phyloP scores from a whole-genome alignment of 2,797 vertebrate species.

The Sebastes miniatus region DNA sequence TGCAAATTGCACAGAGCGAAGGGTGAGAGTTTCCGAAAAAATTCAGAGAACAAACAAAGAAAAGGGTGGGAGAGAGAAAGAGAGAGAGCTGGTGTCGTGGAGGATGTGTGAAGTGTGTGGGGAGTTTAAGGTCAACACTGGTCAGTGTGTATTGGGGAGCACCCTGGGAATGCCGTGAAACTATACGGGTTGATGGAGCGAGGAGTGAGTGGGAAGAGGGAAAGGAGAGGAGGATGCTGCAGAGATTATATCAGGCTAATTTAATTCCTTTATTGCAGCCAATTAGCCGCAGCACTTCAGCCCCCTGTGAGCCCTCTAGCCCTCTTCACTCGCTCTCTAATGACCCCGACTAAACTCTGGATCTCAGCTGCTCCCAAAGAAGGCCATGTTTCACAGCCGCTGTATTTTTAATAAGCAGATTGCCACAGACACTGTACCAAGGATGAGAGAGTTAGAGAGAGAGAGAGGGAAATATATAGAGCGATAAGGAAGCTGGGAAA shows the following conservation, averaged over 20 bases:
- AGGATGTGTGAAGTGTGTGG: not conserved
- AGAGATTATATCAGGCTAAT: constrained; percentile 78
- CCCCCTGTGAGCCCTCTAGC: constrained; percentile 57
- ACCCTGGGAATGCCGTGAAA: constrained; percentile 35
- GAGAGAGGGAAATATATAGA: not conserved
- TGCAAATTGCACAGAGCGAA: not conserved
- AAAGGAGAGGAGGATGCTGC: constrained; percentile 32
- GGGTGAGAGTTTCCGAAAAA: not conserved
- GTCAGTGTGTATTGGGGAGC: constrained; percentile 2
- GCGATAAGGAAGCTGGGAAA: not conserved
- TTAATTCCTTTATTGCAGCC: constrained; percentile 75
- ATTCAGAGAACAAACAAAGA: not conserved
- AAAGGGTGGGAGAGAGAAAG: not conserved
- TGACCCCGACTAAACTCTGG: constrained; percentile 63
- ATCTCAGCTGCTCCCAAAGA: constrained; percentile 46
- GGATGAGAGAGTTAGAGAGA: not conserved
- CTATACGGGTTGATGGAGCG: not conserved
- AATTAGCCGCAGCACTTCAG: constrained; percentile 74
- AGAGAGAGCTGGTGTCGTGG: not conserved
- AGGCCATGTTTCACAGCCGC: constrained; percentile 32
- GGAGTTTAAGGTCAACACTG: constrained; percentile 4
- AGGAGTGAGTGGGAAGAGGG: constrained; percentile 29
- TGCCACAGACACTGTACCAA: not conserved
- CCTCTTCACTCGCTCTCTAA: constrained; percentile 49
- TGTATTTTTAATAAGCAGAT: constrained; percentile 43